Evolutionary conservation across 2,797 vertebrate species (phyloP).

Genomic region (Hypotaenidia okinawae): DNA sequence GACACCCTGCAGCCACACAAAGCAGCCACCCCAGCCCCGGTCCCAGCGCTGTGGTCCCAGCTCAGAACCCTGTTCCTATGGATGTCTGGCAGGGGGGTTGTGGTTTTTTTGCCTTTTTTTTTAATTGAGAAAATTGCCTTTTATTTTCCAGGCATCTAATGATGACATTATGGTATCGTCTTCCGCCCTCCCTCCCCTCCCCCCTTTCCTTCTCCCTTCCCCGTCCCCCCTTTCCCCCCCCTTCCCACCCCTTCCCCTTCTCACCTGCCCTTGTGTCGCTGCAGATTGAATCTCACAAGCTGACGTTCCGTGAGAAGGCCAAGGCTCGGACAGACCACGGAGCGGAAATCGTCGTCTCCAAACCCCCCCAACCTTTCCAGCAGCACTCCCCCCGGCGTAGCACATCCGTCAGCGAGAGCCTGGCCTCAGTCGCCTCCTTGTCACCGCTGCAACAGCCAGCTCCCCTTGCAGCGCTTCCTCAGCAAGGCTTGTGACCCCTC

Average conservation of each 20-base stretch:
- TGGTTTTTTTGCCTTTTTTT: background rate
- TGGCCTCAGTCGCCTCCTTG: slow-evolving; percentile 63
- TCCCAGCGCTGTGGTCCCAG: background rate
- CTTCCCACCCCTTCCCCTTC: slow-evolving; percentile 41
- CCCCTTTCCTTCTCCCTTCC: slow-evolving; percentile 17
- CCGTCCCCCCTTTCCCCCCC: background rate
- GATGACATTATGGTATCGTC: slow-evolving; percentile 91
- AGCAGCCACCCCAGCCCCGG: background rate
- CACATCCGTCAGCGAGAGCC: slow-evolving; percentile 73
- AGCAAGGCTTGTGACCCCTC: slow-evolving; percentile 64
- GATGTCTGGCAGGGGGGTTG: too few species aligned
- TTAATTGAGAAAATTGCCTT: slow-evolving; percentile 84
- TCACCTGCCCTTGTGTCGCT: slow-evolving; percentile 79
- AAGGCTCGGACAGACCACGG: slow-evolving; percentile 90
- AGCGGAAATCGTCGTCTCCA: slow-evolving; percentile 85
- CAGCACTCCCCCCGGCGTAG: slow-evolving; percentile 74
- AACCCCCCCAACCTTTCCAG: slow-evolving; percentile 73
- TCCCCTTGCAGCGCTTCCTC: slow-evolving; percentile 38
- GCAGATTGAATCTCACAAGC: slow-evolving; percentile 95
- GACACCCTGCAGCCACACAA: too few species aligned
- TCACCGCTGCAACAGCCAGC: slow-evolving; percentile 54
- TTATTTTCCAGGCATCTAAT: slow-evolving; percentile 99
- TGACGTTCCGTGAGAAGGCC: slow-evolving; percentile 91
- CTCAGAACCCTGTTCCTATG: too few species aligned
- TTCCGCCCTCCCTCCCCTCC: slow-evolving; percentile 74